Percentiles rank a stretch among this genome's conserved stretches.
These are phyloP conservation scores for Taphrorychus bicolor DNA, from an alignment of 2,888 invertebrate species.

Conservation along the genomic window DNA sequence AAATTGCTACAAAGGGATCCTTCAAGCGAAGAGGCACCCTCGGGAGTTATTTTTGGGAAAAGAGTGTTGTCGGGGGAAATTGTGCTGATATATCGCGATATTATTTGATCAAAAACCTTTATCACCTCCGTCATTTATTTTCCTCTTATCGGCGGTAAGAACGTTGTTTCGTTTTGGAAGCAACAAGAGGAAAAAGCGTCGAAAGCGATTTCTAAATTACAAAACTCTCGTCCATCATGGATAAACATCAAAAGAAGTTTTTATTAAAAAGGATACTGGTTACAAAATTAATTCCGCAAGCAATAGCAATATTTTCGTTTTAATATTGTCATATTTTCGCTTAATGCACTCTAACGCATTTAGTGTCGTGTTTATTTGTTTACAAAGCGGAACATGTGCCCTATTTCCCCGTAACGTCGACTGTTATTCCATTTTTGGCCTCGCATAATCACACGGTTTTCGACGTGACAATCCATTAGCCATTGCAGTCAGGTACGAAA, in stretches of 20 bases:
- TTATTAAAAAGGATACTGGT: not conserved
- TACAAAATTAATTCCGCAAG: not conserved
- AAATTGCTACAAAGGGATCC: not conserved
- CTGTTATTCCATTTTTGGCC: not conserved
- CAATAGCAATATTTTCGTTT: not conserved
- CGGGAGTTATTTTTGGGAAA: slow-evolving; percentile 2
- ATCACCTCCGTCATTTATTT: slow-evolving; percentile 4
- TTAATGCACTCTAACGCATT: not conserved
- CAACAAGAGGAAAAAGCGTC: not conserved
- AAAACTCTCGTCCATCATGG: no score
- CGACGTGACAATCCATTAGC: not conserved
- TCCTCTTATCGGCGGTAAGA: not conserved
- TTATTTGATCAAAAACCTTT: not conserved
- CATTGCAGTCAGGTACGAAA: slow-evolving; percentile 4
- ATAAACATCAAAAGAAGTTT: no score
- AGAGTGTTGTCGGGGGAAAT: slow-evolving; percentile 4
- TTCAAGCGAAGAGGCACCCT: not conserved
- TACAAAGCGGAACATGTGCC: not conserved
- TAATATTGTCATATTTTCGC: not conserved
- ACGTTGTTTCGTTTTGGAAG: not conserved
- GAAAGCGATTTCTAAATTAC: no score
- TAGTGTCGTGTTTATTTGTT: not conserved
- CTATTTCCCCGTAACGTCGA: not conserved
- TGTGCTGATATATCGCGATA: slow-evolving; percentile 3
- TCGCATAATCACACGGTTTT: not conserved